phyloP scores from a whole-genome alignment of 2,113 vertebrate genomes.

The Nerophis lumbriciformis region DNA sequence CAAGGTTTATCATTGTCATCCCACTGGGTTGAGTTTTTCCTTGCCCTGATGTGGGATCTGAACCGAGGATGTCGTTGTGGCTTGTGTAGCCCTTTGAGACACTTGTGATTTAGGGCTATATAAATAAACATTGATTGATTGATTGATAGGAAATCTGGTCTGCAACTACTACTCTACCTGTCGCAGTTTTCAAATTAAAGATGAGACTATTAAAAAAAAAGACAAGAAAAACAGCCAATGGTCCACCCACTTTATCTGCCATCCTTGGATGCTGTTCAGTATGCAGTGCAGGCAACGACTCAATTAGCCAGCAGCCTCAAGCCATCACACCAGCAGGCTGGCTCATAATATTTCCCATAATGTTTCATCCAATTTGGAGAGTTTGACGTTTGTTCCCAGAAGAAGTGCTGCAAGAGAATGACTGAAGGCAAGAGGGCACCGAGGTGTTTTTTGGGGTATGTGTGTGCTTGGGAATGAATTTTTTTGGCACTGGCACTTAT shows the following conservation, averaged over 20 bases:
- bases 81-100: too few relatives aligned
- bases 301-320: constrained; percentile 64
- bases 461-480: constrained; percentile 15
- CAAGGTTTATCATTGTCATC: too few relatives aligned
- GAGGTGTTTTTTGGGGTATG: constrained; percentile 24
- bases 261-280: constrained; percentile 47
- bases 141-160: too few relatives aligned
- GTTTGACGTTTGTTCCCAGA: constrained; percentile 69
- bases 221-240: constrained; percentile 16
- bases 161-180: too few relatives aligned
- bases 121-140: too few relatives aligned
- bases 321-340: constrained; percentile 61
- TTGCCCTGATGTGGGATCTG: too few relatives aligned
- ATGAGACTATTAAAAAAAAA: constrained; percentile 10
- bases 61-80: too few relatives aligned
- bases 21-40: too few relatives aligned
- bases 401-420: constrained; percentile 60
- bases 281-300: constrained; percentile 58
- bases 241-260: constrained; percentile 33
- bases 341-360: constrained; percentile 72
- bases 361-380: constrained; percentile 74
- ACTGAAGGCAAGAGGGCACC: constrained; percentile 59
- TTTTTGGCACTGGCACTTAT: constrained; percentile 20
- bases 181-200: not conserved
- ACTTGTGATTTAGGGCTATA: too few relatives aligned